Base-by-base conservation (phyloP, 2,888 invertebrate species). In the Epinotia bilunana region DNA sequence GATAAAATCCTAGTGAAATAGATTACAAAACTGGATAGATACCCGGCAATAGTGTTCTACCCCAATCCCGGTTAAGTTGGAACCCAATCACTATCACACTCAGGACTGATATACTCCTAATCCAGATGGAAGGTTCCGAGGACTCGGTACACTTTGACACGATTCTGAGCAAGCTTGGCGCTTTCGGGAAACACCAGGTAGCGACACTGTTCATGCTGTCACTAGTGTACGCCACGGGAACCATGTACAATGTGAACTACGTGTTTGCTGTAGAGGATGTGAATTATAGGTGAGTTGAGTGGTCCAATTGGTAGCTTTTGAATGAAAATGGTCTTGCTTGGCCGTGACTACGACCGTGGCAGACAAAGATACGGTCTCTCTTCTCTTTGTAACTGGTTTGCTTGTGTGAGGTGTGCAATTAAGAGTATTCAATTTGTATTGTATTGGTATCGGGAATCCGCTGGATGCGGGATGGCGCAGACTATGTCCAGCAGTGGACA, bases 171-270 rank as follows among this genome's bases (percentile, higher is more conserved):
- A 83, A 84, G 76, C 84, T 95, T 77, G 95, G 95, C 1, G 90
- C 91, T 11, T 94, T 94, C 84, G 95, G 95, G 1, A 85, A 82
- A 64, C 94, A 94, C 87, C 95, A 95, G 86, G 74, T 89, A 55
- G 9, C 85, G 76, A 92, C 93, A 49, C 83, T 91, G 86, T 80
- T 84, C 77, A 89, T 93, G 91, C 83, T 93, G 79, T 88, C 92
- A 43, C 84, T 93, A 61, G 92, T 93, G 18, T 93, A 93, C 81
- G 86, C 92, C 39, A 93, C 93, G 76, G 92, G 93, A 84, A 91
- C 94, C 76, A 92, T 93, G 87, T 93, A 93, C 79, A 93, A 92
- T 76, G 88, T 90, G 74, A 93, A 93, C 82, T 93, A 92, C 57
- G 93, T 93, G 65, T 93, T 93, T 79, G 92, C 91, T 0, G 91